phyloP scores from a whole-genome alignment of 92 coral and sea anemone species.

The Parazoanthus darwini region DNA sequence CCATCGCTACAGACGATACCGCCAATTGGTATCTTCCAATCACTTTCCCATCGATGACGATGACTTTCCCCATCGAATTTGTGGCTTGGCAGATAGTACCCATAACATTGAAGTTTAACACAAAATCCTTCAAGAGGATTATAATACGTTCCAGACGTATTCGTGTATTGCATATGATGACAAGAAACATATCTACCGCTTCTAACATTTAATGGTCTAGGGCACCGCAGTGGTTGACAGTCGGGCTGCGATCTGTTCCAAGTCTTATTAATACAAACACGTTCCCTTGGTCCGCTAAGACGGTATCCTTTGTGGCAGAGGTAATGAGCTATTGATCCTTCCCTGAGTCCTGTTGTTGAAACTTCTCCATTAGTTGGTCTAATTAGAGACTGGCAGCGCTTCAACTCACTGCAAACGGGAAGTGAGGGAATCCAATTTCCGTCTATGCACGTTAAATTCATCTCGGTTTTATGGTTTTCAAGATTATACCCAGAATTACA shows the following conservation, averaged over 20 bases:
- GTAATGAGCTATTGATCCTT: neutral
- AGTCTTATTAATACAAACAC: neutral
- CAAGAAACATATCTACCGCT: neutral
- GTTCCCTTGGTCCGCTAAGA: neutral
- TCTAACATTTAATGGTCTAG: neutral
- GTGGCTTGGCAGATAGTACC: neutral
- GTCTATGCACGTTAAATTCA: neutral
- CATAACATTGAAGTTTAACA: neutral
- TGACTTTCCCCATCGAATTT: neutral
- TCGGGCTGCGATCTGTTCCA: neutral
- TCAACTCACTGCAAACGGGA: neutral
- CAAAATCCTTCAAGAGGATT: neutral
- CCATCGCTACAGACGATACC: neutral
- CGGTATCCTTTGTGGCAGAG: slow-evolving; percentile 26
- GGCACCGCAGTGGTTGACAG: neutral
- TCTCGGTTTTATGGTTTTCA: neutral
- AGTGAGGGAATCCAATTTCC: neutral
- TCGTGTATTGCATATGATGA: neutral
- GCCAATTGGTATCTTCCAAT: neutral
- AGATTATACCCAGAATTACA: neutral
- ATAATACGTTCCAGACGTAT: neutral
- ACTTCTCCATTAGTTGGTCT: slow-evolving; percentile 15
- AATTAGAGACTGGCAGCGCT: neutral
- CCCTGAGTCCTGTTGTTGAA: slow-evolving; percentile 1
- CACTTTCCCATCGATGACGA: neutral